Base-by-base conservation (phyloP, 2,797 vertebrate species). In the Cuculus canorus region DNA sequence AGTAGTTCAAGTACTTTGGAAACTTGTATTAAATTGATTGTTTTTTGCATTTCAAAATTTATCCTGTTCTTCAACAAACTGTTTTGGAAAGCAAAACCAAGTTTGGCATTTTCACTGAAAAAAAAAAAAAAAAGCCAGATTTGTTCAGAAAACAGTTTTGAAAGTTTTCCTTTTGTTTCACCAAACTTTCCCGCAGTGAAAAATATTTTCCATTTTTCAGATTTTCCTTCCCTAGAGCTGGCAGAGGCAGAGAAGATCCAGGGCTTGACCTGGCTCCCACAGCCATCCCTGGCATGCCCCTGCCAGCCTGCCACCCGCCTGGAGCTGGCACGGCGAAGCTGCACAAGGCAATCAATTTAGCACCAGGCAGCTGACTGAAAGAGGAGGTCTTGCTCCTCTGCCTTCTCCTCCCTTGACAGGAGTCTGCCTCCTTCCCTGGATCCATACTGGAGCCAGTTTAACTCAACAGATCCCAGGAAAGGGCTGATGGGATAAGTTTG, bases 161-260 rank as follows among this genome's bases (percentile, higher is more conserved):
- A 79, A 86, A 86, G 28, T 24, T 89, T 64, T 77, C 48, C 6
- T 84, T 84, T 84, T 89, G 22, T 89, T 93, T 78, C 71, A 61
- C 70, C 7, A 41, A 27, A 39, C 70, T 73, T 68, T 88, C 28
- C 39, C 43, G 15, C 1, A 3, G 48, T 39, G 28, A 53, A 78
- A 64, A 72, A 8, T 50, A 60, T 28, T 56, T 77, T 59, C 25
- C 68, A 3, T 57, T 76, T 71, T 77, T 64, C 30, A 68, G 3
- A 41, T 76, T 71, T 82, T 64, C 56, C 54, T 77, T 60, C 24
- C 35, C 33, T 32, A 63, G 45, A 76, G 84, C 30, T 60, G 32
- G 9, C 28, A 83, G 57, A n/a, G 68, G 33, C 57, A 90, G 59
- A 54, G 73, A 72, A 33, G 28, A 86, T 27, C 48, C 3, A 3